These are phyloP conservation scores for Catharus bicknelli DNA, from an alignment of 2,113 vertebrate species.

Conservation along the genomic window DNA sequence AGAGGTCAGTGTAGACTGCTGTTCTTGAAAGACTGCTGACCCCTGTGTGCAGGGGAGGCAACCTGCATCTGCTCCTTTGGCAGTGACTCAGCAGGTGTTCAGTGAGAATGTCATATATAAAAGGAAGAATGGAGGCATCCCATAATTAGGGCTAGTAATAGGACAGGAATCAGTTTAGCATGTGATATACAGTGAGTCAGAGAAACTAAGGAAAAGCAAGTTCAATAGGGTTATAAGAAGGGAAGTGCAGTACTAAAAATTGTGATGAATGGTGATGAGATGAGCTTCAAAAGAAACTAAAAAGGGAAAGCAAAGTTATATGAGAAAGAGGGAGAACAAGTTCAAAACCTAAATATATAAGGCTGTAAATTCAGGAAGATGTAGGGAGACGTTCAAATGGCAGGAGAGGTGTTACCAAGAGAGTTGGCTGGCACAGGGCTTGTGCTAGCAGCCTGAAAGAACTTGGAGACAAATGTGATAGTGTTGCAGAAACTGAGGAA, in stretches of 20 bases:
- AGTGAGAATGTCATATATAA: not conserved
- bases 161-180: conserved; percentile 25
- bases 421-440: not conserved
- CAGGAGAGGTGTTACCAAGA: not conserved
- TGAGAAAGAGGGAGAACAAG: not conserved
- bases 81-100: conserved; percentile 21
- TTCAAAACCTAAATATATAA: not conserved
- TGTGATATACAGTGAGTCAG: conserved; percentile 21
- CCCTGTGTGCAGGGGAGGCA: not conserved
- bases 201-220: not conserved
- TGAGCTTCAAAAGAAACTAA: not conserved
- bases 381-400: not conserved
- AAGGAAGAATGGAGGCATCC: conserved; percentile 16
- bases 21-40: not conserved
- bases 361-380: not conserved
- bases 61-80: not conserved
- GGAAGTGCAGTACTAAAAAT: not conserved
- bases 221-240: not conserved
- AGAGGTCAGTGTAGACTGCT: not conserved
- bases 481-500: not conserved
- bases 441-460: not conserved
- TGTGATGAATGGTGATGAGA: not conserved
- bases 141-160: conserved; percentile 34
- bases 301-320: not conserved
- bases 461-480: not conserved